Conservation (phyloP, 2,888 invertebrate genomes). For the Nephrocerus scutellatus region DNA sequence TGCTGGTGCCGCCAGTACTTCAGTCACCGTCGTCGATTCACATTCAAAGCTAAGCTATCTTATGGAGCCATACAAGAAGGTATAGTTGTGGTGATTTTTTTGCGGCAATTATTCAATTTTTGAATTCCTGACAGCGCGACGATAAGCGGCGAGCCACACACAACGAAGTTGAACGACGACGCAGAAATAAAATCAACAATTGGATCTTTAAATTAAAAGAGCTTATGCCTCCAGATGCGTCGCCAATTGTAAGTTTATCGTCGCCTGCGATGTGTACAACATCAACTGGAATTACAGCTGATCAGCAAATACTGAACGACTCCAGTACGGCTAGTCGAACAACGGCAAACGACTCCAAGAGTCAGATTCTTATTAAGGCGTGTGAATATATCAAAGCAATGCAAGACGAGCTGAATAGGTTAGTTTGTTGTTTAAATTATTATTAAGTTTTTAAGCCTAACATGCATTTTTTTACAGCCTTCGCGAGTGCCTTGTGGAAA, state of each 20-base stretch:
- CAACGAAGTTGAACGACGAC: slow-evolving; percentile 89
- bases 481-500: slow-evolving; percentile 41
- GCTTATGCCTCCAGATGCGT: slow-evolving; percentile 66
- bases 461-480: slow-evolving; percentile 26
- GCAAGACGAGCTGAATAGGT: slow-evolving; percentile 68
- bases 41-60: background rate
- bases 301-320: slow-evolving; percentile 44
- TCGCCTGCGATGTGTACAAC: slow-evolving; percentile 1
- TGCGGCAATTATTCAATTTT: background rate
- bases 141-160: slow-evolving; percentile 87
- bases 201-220: slow-evolving; percentile 93
- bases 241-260: slow-evolving; percentile 1
- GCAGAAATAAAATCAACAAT: slow-evolving; percentile 93
- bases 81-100: background rate
- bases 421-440: slow-evolving; percentile 9
- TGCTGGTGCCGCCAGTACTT: too few relatives aligned
- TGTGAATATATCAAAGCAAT: slow-evolving; percentile 89
- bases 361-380: slow-evolving; percentile 90
- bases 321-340: slow-evolving; percentile 46
- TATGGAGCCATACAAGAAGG: slow-evolving; percentile 8
- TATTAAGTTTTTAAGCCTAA: background rate
- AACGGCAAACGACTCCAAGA: slow-evolving; percentile 71
- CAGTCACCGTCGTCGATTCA: too few relatives aligned
- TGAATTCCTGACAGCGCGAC: slow-evolving; percentile 56
- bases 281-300: background rate